Evolutionary conservation across 1,140 invertebrate species (phyloP).

Genomic region (Calycopis cecrops): DNA sequence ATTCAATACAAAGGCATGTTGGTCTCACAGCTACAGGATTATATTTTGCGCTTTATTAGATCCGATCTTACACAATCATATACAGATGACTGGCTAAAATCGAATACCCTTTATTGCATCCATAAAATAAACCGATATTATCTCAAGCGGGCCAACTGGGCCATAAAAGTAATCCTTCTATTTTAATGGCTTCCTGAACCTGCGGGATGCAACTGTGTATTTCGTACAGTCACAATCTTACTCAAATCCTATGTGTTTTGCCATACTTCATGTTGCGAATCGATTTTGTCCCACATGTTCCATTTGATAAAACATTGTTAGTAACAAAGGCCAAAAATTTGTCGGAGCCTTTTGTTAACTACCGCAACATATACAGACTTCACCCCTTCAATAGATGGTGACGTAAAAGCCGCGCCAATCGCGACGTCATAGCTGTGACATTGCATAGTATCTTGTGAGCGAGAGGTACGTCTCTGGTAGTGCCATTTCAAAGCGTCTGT

Average conservation of each 20-base stretch:
- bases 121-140: slow-evolving; percentile 73
- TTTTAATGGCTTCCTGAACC: slow-evolving; percentile 65
- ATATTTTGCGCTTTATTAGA: slow-evolving; percentile 30
- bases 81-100: slow-evolving; percentile 64
- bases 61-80: slow-evolving; percentile 48
- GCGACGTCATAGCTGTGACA: no score
- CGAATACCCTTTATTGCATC: slow-evolving; percentile 67
- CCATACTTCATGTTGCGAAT: no score
- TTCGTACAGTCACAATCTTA: slow-evolving; percentile 15
- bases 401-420: no score
- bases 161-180: slow-evolving; percentile 71
- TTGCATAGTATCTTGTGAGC: no score
- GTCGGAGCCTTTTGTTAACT: no score
- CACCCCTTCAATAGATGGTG: no score
- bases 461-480: no score
- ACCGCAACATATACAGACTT: no score
- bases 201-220: slow-evolving; percentile 60
- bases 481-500: no score
- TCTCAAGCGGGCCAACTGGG: slow-evolving; percentile 64
- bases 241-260: slow-evolving; percentile 1
- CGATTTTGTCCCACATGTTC: no score
- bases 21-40: slow-evolving; percentile 17
- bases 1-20: slow-evolving; percentile 12
- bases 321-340: no score
- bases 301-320: no score